Conservation (phyloP, 2,888 invertebrate genomes). For the Nycteola revayana region DNA sequence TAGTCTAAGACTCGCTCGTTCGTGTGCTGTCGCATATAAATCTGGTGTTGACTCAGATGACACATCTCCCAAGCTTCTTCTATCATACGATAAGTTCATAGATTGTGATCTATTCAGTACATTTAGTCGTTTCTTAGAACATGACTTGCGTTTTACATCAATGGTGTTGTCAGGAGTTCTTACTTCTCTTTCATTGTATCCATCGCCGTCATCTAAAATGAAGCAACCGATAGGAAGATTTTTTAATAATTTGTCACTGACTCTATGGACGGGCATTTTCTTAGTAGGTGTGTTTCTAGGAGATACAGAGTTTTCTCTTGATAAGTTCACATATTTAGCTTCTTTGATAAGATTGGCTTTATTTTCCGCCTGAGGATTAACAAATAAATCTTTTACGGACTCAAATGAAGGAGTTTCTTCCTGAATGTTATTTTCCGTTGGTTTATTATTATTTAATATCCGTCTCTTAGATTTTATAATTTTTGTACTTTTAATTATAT, state of each 20-base stretch:
- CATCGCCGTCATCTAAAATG: conserved; percentile 71
- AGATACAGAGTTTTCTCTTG: conserved; percentile 71
- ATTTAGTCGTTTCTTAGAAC: conserved; percentile 27
- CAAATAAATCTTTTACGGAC: conserved; percentile 63
- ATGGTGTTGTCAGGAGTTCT: conserved; percentile 63
- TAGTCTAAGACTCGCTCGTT: conserved; percentile 58
- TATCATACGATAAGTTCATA: conserved; percentile 52
- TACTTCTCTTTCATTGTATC: conserved; percentile 77
- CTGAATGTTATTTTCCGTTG: conserved; percentile 38
- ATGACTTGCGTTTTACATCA: conserved; percentile 32
- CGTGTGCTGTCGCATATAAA: conserved; percentile 48
- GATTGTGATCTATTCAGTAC: conserved; percentile 61
- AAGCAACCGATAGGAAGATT: conserved; percentile 74
- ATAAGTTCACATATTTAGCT: conserved; percentile 67
- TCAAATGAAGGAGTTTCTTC: conserved; percentile 56
- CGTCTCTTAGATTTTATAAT: conserved; percentile 69
- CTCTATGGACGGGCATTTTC: conserved; percentile 57
- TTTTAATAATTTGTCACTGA: conserved; percentile 63
- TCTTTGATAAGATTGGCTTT: conserved; percentile 71
- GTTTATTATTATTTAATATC: conserved; percentile 51
- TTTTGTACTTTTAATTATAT: conserved; percentile 82
- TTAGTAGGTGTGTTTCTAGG: conserved; percentile 65
- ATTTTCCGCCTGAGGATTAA: conserved; percentile 65
- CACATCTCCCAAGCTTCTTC: conserved; percentile 44
- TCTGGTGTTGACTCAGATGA: conserved; percentile 70